Evolutionary conservation across 1,140 invertebrate genomes (phyloP), one percentile per base, ranked within the genome.

Genomic region (Bombus terrestris): DNA sequence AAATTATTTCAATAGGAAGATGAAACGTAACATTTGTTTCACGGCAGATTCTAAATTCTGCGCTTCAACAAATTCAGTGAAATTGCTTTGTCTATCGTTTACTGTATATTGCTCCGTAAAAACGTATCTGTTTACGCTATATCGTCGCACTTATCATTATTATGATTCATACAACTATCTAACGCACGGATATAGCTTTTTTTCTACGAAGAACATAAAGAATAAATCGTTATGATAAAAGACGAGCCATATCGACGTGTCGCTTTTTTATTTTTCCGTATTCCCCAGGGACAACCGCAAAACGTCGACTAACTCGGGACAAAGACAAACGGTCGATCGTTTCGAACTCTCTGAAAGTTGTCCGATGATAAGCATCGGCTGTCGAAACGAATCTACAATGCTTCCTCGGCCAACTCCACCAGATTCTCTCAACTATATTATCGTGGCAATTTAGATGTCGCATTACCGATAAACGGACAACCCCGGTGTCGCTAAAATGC

Each of bases 361-460:
- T 35, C 22, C 32, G 15, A 10, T 28, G 84, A 85, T 85, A 85
- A 66, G 41, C 22, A 81, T 81, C 84, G 18, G 25, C 62, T 12
- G n/a, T 77, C 66, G n/a, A 69, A 86, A 83, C 83, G 83, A 89
- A 81, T 86, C 84, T 41, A 66, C 72, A 13, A 28, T 57, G 75
- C 75, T 76, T 82, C 47, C n/a, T 35, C 13, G n/a, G 15, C 13
- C 78, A 79, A 64, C 53, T 39, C 37, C 25, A 35, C 28, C 5
- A 35, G 64, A 86, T 53, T 47, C 73, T 75, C 41, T 68, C n/a
- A 37, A 22, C 35, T 41, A 18, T 64, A 81, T 89, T 81, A 73
- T 84, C 57, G 82, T 39, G 43, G 47, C 72, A 79, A 76, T 89
- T 90, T 85, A 78, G 85, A 87, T 90, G 43, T n/a, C 85, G 72